Base-by-base conservation (phyloP, 2,797 vertebrate species). In the Darevskia nairensis region DNA sequence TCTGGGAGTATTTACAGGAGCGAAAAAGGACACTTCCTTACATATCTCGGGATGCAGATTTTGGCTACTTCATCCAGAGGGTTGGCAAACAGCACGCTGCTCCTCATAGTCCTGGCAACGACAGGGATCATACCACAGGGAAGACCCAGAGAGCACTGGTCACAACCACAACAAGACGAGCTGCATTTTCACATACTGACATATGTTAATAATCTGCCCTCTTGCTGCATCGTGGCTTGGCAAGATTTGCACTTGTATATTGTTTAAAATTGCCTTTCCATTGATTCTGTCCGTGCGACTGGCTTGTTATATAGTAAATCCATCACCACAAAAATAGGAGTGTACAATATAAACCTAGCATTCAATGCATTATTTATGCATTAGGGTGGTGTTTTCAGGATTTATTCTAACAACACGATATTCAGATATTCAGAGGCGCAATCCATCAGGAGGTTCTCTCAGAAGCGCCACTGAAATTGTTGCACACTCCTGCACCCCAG, bases 191-290 rank as follows among this genome's bases (percentile, higher is more conserved):
- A 50, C 39, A 23, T 69, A 32, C 1, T 6, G 4, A 5, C 9
- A 9, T 39, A 82, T 88, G 81, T 41, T 92, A 86, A 93, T 79
- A 10, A 39, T 32, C 77, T 46, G 3, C 11, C 92, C 71, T 88
- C 41, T 78, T 77, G 61, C 17, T 86, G 46, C 32, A 91, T 21
- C 61, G 44, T 41, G 10, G n/a, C 82, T 82, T 86, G 79, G 84
- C 84, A 69, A 61, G 46, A 17, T 59, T 59, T 72, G 35, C 44
- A 23, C 32, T 75, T 39, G 39, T 23, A 50, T 86, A 75, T 32
- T 46, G 55, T 88, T 90, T 92, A 44, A 89, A 6, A 86, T 72
- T 79, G 80, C 68, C 74, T 89, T 86, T 75, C 92, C 32, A 85
- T 89, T 4, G 80, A 88, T 79, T 68, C 88, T 87, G 64, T 29